These are phyloP conservation scores for Pygoscelis antarcticus DNA, from an alignment of 2,113 vertebrate species.

Conservation along the genomic window DNA sequence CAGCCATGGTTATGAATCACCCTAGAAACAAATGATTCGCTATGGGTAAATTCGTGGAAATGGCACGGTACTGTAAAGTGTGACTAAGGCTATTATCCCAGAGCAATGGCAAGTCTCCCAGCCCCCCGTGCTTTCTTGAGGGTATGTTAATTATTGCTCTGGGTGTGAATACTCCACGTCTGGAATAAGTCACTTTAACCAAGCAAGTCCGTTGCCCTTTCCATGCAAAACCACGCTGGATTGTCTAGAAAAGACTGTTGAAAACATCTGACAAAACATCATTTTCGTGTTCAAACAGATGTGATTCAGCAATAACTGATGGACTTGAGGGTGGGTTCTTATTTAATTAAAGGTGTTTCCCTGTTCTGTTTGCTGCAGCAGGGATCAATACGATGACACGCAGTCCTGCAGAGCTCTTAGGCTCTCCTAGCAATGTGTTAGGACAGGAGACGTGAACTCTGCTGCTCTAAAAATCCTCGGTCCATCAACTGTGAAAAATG, in stretches of 20 bases:
- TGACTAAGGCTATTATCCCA: constrained; percentile 23
- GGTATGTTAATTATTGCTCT: not conserved
- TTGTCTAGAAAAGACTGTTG: not conserved
- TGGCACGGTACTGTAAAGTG: not conserved
- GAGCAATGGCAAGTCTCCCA: not conserved
- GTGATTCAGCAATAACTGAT: not conserved
- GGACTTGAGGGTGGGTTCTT: not conserved
- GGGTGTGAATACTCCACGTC: not conserved
- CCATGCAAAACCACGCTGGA: not conserved
- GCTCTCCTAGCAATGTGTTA: not conserved
- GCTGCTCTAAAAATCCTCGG: not conserved
- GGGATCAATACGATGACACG: not conserved
- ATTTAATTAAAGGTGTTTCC: not conserved
- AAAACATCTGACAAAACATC: not conserved
- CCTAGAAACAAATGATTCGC: constrained; percentile 36
- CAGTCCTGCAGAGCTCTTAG: not conserved
- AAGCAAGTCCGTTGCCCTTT: not conserved
- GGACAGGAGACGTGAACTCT: not conserved
- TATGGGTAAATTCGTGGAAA: not conserved
- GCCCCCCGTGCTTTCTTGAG: not conserved
- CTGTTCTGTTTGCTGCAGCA: not conserved
- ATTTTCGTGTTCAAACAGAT: not conserved
- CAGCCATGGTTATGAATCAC: constrained; percentile 15
- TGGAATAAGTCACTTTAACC: not conserved
- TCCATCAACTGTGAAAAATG: not conserved